phyloP scores from a whole-genome alignment of 2,888 invertebrate genomes.

The Dorcus parallelipipedus region DNA sequence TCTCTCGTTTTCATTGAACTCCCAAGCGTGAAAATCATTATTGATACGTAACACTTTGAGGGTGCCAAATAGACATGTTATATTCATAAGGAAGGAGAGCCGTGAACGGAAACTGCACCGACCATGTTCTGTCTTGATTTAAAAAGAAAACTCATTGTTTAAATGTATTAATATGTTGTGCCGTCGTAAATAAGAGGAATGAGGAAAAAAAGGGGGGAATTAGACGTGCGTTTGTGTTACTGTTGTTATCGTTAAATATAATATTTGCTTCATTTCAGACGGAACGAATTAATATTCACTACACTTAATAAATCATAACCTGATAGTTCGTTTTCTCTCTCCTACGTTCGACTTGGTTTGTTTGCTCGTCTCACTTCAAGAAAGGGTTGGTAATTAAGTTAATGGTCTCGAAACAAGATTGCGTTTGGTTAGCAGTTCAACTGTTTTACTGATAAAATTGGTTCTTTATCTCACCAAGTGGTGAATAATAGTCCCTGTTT shows the following conservation, averaged over 20 bases:
- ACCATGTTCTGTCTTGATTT: not conserved
- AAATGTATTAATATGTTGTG: not conserved
- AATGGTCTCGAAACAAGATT: conserved; percentile 53
- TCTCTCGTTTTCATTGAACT: conserved; percentile 42
- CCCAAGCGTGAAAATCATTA: conserved; percentile 47
- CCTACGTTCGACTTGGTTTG: not conserved
- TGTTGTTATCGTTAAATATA: conserved; percentile 31
- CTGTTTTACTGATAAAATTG: conserved; percentile 49
- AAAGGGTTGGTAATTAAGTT: conserved; percentile 51
- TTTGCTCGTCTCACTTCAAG: conserved; percentile 27
- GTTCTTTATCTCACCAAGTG: conserved; percentile 45
- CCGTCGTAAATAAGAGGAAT: too few species aligned
- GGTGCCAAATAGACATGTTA: conserved; percentile 51
- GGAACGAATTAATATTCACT: conserved; percentile 37
- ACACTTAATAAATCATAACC: conserved; percentile 33
- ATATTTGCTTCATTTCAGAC: conserved; percentile 38
- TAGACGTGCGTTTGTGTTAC: conserved; percentile 4
- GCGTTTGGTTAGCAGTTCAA: conserved; percentile 50
- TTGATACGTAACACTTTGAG: conserved; percentile 51
- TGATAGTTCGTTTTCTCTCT: conserved; percentile 27
- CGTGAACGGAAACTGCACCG: conserved; percentile 6
- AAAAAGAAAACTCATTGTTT: not conserved
- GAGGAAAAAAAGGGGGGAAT: too few species aligned
- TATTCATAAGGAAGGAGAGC: conserved; percentile 47
- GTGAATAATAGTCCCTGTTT: conserved; percentile 34